phyloP scores from a whole-genome alignment of 2,888 invertebrate species.

The Liodrosophila aerea region DNA sequence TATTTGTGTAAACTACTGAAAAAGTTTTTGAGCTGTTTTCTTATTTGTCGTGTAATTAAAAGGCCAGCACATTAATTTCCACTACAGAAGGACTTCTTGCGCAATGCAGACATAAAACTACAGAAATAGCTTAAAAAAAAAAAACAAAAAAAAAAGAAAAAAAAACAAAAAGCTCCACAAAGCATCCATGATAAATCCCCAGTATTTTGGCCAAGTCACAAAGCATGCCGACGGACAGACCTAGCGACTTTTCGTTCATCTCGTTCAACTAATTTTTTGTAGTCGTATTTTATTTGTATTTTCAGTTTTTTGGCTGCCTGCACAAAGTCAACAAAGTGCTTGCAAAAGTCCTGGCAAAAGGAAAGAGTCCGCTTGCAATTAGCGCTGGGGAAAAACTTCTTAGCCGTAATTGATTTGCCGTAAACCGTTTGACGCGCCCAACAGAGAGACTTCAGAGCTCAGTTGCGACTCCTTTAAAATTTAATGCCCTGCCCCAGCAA shows the following conservation, averaged over 20 bases:
- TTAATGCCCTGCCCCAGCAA: conserved; percentile 45
- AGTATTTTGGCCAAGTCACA: conserved; percentile 46
- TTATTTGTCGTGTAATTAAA: conserved; percentile 73
- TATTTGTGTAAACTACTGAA: conserved; percentile 25
- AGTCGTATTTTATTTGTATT: conserved; percentile 64
- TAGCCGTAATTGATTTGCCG: conserved; percentile 70
- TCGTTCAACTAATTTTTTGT: conserved; percentile 21
- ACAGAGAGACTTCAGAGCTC: conserved; percentile 12
- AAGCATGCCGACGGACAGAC: conserved; percentile 21
- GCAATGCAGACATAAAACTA: conserved; percentile 56
- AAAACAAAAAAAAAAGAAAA: conserved; percentile 34
- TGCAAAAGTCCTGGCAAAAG: conserved; percentile 27
- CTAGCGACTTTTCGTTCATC: conserved; percentile 40
- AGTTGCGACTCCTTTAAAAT: conserved; percentile 51
- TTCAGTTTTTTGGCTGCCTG: conserved; percentile 55
- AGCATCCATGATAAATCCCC: conserved; percentile 61
- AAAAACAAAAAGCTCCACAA: conserved; percentile 51
- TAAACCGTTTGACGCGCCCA: conserved; percentile 66
- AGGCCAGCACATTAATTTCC: conserved; percentile 71
- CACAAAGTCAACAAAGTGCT: conserved; percentile 66
- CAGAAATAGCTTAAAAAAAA: conserved; percentile 16
- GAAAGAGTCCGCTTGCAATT: conserved; percentile 59
- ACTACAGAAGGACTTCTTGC: conserved; percentile 64
- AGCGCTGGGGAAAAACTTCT: conserved; percentile 63
- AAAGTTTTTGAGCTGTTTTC: conserved; percentile 67